Conservation (phyloP, 2,113 vertebrate species). For the Plestiodon gilberti region DNA sequence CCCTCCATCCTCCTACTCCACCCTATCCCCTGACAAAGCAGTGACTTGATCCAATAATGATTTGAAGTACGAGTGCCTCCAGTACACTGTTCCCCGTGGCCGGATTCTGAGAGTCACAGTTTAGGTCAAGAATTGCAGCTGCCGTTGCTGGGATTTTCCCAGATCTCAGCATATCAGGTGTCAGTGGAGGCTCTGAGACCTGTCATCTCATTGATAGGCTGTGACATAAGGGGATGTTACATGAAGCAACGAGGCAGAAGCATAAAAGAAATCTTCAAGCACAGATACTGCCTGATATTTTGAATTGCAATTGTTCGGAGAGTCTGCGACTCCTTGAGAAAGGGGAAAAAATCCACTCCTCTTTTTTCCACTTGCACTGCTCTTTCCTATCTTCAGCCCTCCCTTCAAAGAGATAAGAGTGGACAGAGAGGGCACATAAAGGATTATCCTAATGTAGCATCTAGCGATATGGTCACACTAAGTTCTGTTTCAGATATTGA, state of each 20-base stretch:
- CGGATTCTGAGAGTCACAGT: slow-evolving; percentile 21
- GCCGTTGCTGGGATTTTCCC: slow-evolving; percentile 56
- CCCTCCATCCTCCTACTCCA: background rate
- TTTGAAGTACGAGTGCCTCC: slow-evolving; percentile 45
- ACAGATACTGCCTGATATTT: slow-evolving; percentile 35
- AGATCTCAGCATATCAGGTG: slow-evolving; percentile 39
- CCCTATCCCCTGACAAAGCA: slow-evolving; percentile 9
- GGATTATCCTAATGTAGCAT: background rate
- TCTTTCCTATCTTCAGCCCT: background rate
- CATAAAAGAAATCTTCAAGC: background rate
- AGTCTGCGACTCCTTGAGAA: slow-evolving; percentile 4
- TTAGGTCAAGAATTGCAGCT: slow-evolving; percentile 61
- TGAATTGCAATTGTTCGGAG: slow-evolving; percentile 37
- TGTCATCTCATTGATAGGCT: slow-evolving; percentile 58
- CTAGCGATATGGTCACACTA: background rate
- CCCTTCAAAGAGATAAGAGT: background rate
- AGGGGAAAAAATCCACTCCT: background rate
- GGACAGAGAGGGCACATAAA: no score
- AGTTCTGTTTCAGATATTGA: background rate
- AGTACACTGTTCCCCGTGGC: background rate
- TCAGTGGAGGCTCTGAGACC: slow-evolving; percentile 47
- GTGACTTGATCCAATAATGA: background rate
- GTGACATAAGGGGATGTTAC: slow-evolving; percentile 57
- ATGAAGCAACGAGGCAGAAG: slow-evolving; percentile 59
- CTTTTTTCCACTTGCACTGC: background rate